These are phyloP conservation scores for Numenius arquata DNA, from an alignment of 2,113 vertebrate genomes.

Conservation along the genomic window DNA sequence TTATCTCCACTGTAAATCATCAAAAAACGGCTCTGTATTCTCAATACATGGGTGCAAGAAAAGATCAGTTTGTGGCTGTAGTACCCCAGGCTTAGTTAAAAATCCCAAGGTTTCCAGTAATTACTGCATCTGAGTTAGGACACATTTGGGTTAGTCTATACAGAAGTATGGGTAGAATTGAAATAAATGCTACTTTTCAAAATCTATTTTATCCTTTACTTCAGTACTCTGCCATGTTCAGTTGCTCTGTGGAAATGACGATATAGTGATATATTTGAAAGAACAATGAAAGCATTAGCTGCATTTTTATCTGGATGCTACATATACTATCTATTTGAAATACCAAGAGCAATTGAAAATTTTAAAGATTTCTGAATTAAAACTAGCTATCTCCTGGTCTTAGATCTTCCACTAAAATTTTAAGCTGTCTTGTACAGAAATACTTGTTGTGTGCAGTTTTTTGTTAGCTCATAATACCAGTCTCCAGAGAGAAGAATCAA, in stretches of 20 bases:
- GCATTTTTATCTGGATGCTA: not conserved
- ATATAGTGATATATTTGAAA: not conserved
- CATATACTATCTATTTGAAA: not conserved
- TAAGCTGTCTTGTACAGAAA: not conserved
- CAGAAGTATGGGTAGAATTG: not conserved
- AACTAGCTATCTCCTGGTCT: not conserved
- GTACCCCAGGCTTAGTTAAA: not conserved
- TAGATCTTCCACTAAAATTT: not conserved
- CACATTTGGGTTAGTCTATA: not conserved
- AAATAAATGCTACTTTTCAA: not conserved
- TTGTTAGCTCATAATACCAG: not conserved
- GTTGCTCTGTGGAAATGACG: not conserved
- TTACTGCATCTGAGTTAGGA: not conserved
- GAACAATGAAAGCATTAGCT: not conserved
- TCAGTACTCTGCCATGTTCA: not conserved
- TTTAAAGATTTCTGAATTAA: slow-evolving; percentile 21
- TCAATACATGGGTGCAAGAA: not conserved
- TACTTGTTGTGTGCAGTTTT: not conserved
- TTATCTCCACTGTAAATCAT: not conserved
- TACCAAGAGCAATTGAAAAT: not conserved
- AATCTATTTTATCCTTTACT: not conserved
- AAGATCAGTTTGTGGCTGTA: not conserved
- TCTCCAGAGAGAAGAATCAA: not conserved
- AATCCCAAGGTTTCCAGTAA: not conserved
- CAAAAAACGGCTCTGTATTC: not conserved